Conservation (phyloP, 2,113 vertebrate genomes). For the Illadopsis cleaveri region DNA sequence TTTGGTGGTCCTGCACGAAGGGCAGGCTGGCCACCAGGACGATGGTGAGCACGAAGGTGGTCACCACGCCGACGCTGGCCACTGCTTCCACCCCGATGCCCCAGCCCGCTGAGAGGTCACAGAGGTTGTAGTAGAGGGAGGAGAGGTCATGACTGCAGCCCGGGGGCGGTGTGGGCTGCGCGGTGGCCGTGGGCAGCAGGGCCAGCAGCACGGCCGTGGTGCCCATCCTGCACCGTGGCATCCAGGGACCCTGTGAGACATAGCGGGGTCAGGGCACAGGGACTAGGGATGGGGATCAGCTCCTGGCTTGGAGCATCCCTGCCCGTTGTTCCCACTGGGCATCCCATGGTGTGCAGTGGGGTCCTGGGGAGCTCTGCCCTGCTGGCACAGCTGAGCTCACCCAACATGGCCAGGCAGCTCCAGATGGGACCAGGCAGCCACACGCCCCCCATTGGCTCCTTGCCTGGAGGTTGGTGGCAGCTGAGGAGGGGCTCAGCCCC, state of each 20-base stretch:
- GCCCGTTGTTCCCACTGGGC: accelerated
- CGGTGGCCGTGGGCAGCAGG: background rate
- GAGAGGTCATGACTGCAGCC: slow-evolving; percentile 82
- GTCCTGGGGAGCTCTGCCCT: background rate
- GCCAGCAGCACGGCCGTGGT: background rate
- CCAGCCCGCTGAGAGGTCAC: slow-evolving; percentile 83
- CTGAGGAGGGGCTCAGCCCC: background rate
- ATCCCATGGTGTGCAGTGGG: accelerated
- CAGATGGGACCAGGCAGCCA: background rate
- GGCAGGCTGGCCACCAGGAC: slow-evolving; percentile 88
- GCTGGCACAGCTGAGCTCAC: background rate
- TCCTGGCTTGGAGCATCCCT: accelerated
- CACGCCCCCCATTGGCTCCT: accelerated
- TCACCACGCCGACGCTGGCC: slow-evolving; percentile 79
- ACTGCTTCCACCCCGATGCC: slow-evolving; percentile 89
- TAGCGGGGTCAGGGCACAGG: background rate
- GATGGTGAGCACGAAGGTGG: slow-evolving; percentile 82
- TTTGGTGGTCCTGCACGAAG: slow-evolving; percentile 79
- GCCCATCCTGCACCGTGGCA: slow-evolving; percentile 53
- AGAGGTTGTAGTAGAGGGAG: slow-evolving; percentile 89
- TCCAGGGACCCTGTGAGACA: slow-evolving; percentile 10
- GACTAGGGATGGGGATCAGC: accelerated
- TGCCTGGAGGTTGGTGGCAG: background rate
- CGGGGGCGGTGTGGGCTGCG: slow-evolving; percentile 44
- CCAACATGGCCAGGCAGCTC: accelerated